Evolutionary conservation across 1,140 invertebrate genomes (phyloP).

Genomic region (Penaeus japonicus): DNA sequence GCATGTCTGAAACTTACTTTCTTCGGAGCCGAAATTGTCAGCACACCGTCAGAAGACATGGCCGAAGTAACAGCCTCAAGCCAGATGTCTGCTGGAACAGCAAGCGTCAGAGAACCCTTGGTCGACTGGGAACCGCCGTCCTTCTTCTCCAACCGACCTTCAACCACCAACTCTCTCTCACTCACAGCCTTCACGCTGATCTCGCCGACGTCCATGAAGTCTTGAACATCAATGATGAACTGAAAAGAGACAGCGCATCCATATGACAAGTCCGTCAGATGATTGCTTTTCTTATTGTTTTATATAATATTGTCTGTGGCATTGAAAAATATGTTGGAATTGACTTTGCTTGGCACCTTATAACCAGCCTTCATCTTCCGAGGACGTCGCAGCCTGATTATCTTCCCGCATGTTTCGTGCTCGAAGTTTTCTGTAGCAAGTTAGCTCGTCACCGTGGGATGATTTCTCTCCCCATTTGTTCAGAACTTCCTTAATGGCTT

Average conservation of each 20-base stretch:
- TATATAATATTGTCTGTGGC: background rate
- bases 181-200: slow-evolving; percentile 29
- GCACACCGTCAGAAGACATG: slow-evolving; percentile 40
- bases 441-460: slow-evolving; percentile 20
- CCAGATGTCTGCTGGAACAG: slow-evolving; percentile 71
- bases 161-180: slow-evolving; percentile 36
- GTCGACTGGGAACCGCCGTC: slow-evolving; percentile 57
- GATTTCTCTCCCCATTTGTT: slow-evolving; percentile 28
- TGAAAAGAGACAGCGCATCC: background rate
- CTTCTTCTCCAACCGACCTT: slow-evolving; percentile 9
- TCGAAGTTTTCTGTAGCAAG: slow-evolving; percentile 21
- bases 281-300: background rate
- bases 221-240: slow-evolving; percentile 45
- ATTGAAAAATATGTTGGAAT: background rate
- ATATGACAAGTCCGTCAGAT: background rate
- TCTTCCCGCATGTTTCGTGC: background rate
- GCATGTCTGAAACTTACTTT: background rate
- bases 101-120: slow-evolving; percentile 79
- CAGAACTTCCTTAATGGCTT: slow-evolving; percentile 28
- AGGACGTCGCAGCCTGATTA: background rate
- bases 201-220: slow-evolving; percentile 39
- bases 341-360: background rate
- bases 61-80: slow-evolving; percentile 69
- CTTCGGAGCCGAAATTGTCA: slow-evolving; percentile 63
- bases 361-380: background rate